Evolutionary conservation across 2,888 invertebrate species (phyloP).

Genomic region (Himalopsyche japonica): DNA sequence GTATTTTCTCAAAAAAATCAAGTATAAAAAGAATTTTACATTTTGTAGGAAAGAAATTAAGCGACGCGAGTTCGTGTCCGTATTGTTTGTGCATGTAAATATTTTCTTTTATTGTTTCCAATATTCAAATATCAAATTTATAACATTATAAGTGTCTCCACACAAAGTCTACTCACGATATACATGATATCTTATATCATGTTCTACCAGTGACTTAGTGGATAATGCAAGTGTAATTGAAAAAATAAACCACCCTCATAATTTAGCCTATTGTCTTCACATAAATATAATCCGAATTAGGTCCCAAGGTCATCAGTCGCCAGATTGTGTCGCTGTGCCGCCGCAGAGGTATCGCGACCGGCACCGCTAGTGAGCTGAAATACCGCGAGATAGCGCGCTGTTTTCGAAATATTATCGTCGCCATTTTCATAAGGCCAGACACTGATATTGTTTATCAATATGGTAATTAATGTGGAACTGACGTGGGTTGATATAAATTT

Average conservation of each 20-base stretch:
- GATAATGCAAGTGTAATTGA: too few relatives aligned
- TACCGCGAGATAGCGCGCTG: not conserved
- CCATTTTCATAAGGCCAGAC: not conserved
- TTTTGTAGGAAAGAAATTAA: too few relatives aligned
- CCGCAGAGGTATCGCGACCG: not conserved
- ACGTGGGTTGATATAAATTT: not conserved
- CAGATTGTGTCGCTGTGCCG: not conserved
- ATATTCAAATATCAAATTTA: too few relatives aligned
- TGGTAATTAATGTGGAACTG: not conserved
- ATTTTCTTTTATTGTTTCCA: too few relatives aligned
- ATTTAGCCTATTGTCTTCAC: not conserved
- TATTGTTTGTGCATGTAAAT: too few relatives aligned
- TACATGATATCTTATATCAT: too few relatives aligned
- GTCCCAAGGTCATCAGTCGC: slow-evolving; percentile 9
- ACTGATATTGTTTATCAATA: not conserved
- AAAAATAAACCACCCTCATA: not conserved
- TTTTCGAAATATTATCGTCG: not conserved
- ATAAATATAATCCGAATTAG: not conserved
- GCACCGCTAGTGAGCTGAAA: not conserved
- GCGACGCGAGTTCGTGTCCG: too few relatives aligned
- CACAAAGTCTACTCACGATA: too few relatives aligned
- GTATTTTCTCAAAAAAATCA: too few relatives aligned
- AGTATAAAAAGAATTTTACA: too few relatives aligned
- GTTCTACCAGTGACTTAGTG: too few relatives aligned
- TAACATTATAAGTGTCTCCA: too few relatives aligned